These are phyloP conservation scores for Limosa lapponica DNA, from an alignment of 2,797 vertebrate genomes.

Conservation along the genomic window DNA sequence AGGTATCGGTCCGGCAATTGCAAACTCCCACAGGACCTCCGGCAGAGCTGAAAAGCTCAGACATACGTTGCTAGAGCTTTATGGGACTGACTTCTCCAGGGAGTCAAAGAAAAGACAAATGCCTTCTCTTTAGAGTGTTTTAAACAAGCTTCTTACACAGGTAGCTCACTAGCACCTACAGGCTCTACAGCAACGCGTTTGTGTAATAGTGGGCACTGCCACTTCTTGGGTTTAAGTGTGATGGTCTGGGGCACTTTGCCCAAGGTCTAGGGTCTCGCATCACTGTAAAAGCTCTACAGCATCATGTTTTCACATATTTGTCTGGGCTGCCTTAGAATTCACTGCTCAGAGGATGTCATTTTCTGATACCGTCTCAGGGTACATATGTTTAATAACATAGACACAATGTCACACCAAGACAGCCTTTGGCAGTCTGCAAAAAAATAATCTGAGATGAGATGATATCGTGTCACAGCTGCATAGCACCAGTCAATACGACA, in stretches of 20 bases:
- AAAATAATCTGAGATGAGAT: neutral
- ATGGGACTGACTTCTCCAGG: neutral
- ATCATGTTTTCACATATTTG: fast-evolving
- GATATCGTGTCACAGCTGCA: fast-evolving
- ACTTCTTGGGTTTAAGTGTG: neutral
- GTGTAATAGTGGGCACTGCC: fast-evolving
- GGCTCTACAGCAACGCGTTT: neutral
- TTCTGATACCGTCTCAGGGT: neutral
- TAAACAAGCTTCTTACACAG: neutral
- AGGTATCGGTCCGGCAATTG: neutral
- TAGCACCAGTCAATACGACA: neutral
- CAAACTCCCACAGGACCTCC: neutral
- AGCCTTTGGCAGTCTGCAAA: neutral
- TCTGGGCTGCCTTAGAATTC: neutral
- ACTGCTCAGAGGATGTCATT: neutral
- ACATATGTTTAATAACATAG: neutral
- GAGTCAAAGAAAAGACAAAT: neutral
- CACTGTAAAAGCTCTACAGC: neutral
- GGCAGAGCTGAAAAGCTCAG: neutral
- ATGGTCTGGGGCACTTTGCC: neutral
- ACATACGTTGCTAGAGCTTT: neutral
- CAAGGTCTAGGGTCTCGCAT: neutral
- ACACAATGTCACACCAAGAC: neutral
- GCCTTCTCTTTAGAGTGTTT: neutral
- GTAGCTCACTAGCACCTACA: neutral